Conservation (phyloP, 2,888 invertebrate genomes). For the Caenorhabditis macrosperma region DNA sequence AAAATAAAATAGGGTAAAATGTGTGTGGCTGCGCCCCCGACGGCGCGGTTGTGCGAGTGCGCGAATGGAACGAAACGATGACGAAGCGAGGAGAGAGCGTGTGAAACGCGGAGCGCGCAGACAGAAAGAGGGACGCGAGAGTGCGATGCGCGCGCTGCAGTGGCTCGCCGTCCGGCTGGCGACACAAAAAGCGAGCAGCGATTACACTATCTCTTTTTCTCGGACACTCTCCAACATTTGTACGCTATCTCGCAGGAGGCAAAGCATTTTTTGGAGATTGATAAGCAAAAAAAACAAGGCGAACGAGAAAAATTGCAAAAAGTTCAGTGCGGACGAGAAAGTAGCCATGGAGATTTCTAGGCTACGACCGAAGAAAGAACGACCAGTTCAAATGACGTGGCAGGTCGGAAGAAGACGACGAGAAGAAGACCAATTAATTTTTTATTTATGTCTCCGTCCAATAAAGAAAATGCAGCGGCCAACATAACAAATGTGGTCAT, state of each 20-base stretch:
- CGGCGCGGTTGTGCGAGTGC: constrained; percentile 14
- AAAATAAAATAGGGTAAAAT: neutral
- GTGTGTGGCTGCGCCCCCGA: neutral
- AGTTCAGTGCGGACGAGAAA: neutral
- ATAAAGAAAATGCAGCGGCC: constrained; percentile 25
- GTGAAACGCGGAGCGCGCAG: constrained; percentile 11
- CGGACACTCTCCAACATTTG: neutral
- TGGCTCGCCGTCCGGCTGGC: constrained; percentile 6
- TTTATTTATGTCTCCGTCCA: constrained; percentile 23
- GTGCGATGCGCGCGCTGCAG: neutral
- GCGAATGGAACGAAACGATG: constrained; percentile 45
- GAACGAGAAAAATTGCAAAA: neutral
- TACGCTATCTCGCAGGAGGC: neutral
- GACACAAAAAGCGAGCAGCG: constrained; percentile 27
- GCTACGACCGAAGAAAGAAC: no score
- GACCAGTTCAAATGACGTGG: neutral
- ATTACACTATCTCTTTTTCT: constrained; percentile 33
- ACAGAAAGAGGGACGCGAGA: neutral
- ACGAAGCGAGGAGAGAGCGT: constrained; percentile 26
- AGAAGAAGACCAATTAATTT: neutral
- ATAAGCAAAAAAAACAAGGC: neutral
- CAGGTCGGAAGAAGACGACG: neutral
- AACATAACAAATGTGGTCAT: constrained; percentile 41
- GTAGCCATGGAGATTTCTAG: neutral
- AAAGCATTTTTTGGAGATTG: constrained; percentile 8